phyloP scores from a whole-genome alignment of 2,113 vertebrate species.

The Lamprotornis superbus region DNA sequence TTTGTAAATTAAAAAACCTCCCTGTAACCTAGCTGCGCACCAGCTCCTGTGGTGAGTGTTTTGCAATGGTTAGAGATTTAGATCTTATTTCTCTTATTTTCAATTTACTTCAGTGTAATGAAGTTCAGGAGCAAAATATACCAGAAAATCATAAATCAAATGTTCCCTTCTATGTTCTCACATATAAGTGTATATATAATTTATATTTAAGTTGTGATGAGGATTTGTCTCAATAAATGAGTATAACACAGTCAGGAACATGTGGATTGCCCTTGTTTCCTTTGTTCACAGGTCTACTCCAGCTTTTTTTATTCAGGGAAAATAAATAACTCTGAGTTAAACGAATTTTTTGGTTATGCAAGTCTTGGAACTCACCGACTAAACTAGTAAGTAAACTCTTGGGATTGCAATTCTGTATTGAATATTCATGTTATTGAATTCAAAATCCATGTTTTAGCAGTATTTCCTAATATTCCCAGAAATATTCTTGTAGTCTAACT shows the following conservation, averaged over 20 bases:
- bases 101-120: neutral
- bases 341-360: neutral
- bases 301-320: neutral
- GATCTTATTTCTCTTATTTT: neutral
- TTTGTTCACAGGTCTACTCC: neutral
- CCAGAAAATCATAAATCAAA: neutral
- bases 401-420: neutral
- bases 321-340: neutral
- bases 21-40: neutral
- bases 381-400: neutral
- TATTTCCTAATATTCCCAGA: neutral
- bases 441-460: neutral
- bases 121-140: neutral
- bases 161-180: neutral
- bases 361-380: neutral
- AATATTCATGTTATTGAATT: neutral
- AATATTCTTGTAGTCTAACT: neutral
- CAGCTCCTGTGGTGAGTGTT: neutral
- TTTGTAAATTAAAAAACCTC: neutral
- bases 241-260: neutral
- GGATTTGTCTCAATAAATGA: neutral
- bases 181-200: fast-evolving
- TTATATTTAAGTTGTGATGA: fast-evolving
- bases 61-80: neutral
- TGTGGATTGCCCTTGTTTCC: neutral